phyloP scores from a whole-genome alignment of 2,888 invertebrate species.

The Eumerus sabulonum region DNA sequence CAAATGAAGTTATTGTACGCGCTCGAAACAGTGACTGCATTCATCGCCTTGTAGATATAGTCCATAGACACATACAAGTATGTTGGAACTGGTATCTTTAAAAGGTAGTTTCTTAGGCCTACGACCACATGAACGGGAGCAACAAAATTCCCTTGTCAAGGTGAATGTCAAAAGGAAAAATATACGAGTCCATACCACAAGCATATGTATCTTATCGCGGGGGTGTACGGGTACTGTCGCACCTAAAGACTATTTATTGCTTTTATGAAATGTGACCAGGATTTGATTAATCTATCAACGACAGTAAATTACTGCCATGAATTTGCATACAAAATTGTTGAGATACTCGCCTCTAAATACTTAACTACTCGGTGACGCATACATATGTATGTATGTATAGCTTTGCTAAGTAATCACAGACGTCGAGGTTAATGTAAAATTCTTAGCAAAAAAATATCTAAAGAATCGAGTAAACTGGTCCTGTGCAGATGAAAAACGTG shows the following conservation, averaged over 20 bases:
- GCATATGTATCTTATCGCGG: conserved; percentile 1
- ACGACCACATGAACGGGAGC: conserved; percentile 8
- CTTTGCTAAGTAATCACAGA: no score
- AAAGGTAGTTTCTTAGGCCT: conserved; percentile 1
- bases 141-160: conserved; percentile 46
- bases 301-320: neutral
- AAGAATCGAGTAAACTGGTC: neutral
- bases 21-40: neutral
- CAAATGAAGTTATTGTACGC: conserved; percentile 7
- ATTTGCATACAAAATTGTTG: conserved; percentile 42
- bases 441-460: neutral
- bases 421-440: neutral
- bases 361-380: conserved; percentile 3
- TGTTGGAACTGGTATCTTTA: no score
- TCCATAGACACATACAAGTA: conserved; percentile 29
- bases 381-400: no score
- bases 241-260: conserved; percentile 35
- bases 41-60: no score
- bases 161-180: conserved; percentile 46
- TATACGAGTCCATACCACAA: neutral
- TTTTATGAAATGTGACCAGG: conserved; percentile 15
- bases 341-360: neutral
- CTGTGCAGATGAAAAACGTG: conserved; percentile 2
- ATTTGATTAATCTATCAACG: conserved; percentile 33
- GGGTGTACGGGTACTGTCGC: conserved; percentile 43